These are phyloP conservation scores for Dicerorhinus sumatrensis DNA, from an alignment of 2,113 vertebrate species.

Conservation along the genomic window DNA sequence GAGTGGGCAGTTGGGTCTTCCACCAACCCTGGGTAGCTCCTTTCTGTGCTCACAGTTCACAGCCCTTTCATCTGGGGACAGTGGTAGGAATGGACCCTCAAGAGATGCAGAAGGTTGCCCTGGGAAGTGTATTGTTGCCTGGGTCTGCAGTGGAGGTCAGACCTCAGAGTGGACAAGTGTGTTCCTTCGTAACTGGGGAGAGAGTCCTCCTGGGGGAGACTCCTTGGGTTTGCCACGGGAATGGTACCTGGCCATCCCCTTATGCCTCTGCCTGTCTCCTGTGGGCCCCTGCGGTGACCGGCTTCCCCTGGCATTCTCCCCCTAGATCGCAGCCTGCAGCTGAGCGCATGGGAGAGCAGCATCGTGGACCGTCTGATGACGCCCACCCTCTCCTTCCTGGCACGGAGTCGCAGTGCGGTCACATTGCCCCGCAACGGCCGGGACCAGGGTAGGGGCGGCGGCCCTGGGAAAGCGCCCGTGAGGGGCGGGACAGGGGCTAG, in stretches of 20 bases:
- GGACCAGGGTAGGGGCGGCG: slow-evolving; percentile 91
- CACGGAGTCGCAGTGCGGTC: slow-evolving; percentile 96
- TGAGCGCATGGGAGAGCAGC: slow-evolving; percentile 98
- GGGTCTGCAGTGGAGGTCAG: slow-evolving; percentile 52
- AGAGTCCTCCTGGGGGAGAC: background rate
- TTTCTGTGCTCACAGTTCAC: background rate
- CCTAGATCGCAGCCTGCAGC: slow-evolving; percentile 92
- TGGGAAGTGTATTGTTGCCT: slow-evolving; percentile 27
- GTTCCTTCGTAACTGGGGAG: background rate
- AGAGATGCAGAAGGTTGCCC: background rate
- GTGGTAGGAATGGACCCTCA: background rate
- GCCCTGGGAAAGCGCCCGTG: slow-evolving; percentile 54
- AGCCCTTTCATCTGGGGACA: slow-evolving; percentile 1
- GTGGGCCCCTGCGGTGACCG: background rate
- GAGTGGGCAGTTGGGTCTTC: background rate
- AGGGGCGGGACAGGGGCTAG: slow-evolving; percentile 71
- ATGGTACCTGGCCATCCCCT: background rate
- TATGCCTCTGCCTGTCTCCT: background rate
- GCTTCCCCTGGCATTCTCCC: slow-evolving; percentile 1
- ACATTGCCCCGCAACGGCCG: slow-evolving; percentile 93
- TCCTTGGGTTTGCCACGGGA: background rate
- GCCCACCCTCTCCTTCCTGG: slow-evolving; percentile 96
- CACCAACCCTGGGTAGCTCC: background rate
- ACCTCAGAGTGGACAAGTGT: background rate
- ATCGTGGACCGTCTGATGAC: slow-evolving; percentile 99